Evolutionary conservation across 1,140 invertebrate species (phyloP), one percentile per base, ranked within the genome.

Genomic region (Eulimnadia texana): DNA sequence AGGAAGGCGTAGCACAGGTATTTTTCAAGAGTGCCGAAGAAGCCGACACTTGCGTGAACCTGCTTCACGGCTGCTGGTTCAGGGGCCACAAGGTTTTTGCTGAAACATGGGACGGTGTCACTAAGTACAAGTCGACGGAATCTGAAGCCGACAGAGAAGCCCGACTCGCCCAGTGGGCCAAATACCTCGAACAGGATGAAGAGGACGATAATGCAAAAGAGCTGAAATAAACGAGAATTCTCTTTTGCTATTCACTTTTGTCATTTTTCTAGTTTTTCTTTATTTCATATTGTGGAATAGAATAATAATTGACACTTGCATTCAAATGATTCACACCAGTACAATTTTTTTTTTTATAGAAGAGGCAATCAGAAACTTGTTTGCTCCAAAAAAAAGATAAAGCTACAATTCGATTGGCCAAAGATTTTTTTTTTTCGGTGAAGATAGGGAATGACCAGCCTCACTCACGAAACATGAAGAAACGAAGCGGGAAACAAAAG

Each of bases 21-120:
- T 86, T 81, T 25, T 99, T 98, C 81, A 82, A 86, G 61, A 84
- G 87, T 28, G 81, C 90, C 1, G 92, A 94, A 71, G 84, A 89
- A 68, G 93, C 95, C 1, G 93, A 98, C 75, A 77, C 82, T 42
- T 94, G 93, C 59, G 82, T 98, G 13, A 77, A 82, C 65, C 78
- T 92, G 50, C 79, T 99, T 67, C 89, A 98, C 75, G 86, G 88
- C 0, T 79, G 93, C n/a, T 93, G 87, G 80, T 97, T 97, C 76
- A 86, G 84, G 2, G 84, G 93, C 68, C 77, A 88, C 27, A 80
- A 85, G 72, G 79, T 99, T 22, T 80, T 77, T 3, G 95, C 93
- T 2, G 84, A 86, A 70, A 83, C 86, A 62, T 98, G 93, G 90
- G 94, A 99, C 78, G 96, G 96, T 3, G 86, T 85, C 71, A 93